Conservation (phyloP, 2,113 vertebrate species). For the Pedionomus torquatus region DNA sequence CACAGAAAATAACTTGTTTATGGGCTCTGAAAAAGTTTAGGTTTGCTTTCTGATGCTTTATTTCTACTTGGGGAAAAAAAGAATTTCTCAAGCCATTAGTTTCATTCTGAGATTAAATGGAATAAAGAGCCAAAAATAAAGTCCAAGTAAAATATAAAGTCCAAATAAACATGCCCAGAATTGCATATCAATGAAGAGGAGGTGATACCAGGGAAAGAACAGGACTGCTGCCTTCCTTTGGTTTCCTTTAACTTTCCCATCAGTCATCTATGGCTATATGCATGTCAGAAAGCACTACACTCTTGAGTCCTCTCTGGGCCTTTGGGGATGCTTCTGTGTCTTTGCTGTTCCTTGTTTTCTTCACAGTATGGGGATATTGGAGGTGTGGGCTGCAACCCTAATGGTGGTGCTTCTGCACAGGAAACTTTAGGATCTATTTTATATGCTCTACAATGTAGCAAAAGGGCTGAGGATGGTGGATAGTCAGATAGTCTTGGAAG, state of each 20-base stretch:
- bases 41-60: neutral
- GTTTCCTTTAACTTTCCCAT: neutral
- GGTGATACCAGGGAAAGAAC: neutral
- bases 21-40: neutral
- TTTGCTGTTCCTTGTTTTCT: neutral
- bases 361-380: neutral
- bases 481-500: neutral
- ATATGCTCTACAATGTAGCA: neutral
- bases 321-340: neutral
- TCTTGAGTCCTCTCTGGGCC: neutral
- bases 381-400: neutral
- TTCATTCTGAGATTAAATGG: neutral
- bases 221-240: neutral
- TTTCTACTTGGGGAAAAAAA: neutral
- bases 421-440: neutral
- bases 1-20: neutral
- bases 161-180: neutral
- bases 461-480: neutral
- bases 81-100: neutral
- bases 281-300: neutral
- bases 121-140: neutral
- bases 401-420: neutral
- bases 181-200: neutral
- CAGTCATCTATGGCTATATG: neutral
- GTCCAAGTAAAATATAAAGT: no score